Evolutionary conservation across 2,797 vertebrate species (phyloP).

Genomic region (Coccyzus lansbergi): DNA sequence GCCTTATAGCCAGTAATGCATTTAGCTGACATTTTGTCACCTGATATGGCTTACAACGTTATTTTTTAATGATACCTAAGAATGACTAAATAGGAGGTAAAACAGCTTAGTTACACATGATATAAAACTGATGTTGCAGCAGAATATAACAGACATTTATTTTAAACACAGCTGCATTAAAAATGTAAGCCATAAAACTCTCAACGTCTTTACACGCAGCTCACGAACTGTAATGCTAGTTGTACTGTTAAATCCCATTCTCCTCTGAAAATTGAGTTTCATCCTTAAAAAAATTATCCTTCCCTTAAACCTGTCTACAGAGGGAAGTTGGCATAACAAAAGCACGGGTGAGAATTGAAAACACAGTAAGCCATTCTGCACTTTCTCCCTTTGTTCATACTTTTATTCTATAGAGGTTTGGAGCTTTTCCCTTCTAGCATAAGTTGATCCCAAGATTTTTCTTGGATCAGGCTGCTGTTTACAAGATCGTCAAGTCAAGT

Average conservation of each 20-base stretch:
- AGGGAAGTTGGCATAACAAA: slow-evolving; percentile 2
- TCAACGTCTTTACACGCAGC: slow-evolving; percentile 28
- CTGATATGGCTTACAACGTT: slow-evolving; percentile 27
- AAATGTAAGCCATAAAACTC: slow-evolving; percentile 49
- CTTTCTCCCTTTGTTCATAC: neutral
- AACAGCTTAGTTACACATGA: slow-evolving; percentile 36
- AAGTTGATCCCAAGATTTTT: neutral
- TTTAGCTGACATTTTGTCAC: neutral
- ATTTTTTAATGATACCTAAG: slow-evolving; percentile 50
- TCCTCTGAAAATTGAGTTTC: slow-evolving; percentile 48
- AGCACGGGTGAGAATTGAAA: slow-evolving; percentile 29
- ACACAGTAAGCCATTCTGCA: neutral
- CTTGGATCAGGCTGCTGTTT: neutral
- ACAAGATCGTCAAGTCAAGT: neutral
- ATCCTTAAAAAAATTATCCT: slow-evolving; percentile 44
- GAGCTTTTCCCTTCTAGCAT: neutral
- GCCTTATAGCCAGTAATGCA: neutral
- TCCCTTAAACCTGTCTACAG: slow-evolving; percentile 15
- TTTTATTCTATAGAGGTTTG: neutral
- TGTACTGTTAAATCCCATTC: slow-evolving; percentile 46
- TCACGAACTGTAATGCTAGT: slow-evolving; percentile 17
- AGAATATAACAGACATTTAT: slow-evolving; percentile 8
- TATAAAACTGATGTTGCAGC: slow-evolving; percentile 3
- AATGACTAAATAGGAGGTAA: slow-evolving; percentile 23
- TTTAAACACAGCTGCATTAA: slow-evolving; percentile 38